phyloP scores from a whole-genome alignment of 2,113 vertebrate genomes.

The Carlito syrichta region DNA sequence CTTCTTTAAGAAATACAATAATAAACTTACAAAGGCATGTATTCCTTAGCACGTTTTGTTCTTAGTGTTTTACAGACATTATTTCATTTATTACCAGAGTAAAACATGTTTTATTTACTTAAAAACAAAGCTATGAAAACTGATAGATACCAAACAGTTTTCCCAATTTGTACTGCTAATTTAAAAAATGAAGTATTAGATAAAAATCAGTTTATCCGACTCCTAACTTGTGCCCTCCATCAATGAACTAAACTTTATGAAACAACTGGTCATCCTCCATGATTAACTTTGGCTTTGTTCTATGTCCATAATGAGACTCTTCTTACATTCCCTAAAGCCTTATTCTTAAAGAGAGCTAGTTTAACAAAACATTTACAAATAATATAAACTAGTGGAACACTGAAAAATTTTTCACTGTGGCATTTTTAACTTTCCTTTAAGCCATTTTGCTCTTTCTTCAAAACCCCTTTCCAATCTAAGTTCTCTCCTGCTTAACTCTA shows the following conservation, averaged over 20 bases:
- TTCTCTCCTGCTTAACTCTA: neutral
- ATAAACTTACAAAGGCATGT: neutral
- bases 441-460: neutral
- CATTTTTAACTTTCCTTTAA: neutral
- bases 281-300: neutral
- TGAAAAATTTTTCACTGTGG: neutral
- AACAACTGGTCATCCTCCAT: neutral
- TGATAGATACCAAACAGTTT: neutral
- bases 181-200: neutral
- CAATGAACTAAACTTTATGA: neutral
- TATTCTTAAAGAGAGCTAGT: neutral
- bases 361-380: neutral
- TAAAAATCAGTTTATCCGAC: neutral
- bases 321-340: neutral
- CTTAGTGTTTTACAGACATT: neutral
- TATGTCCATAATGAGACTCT: neutral
- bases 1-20: neutral
- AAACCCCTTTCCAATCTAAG: neutral
- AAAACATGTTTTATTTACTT: neutral
- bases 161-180: neutral
- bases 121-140: neutral
- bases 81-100: neutral
- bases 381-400: neutral
- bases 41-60: neutral
- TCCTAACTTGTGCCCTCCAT: neutral